Evolutionary conservation across 2,797 vertebrate genomes (phyloP), one percentile per base, ranked within the genome.

Genomic region (Balearica regulorum): DNA sequence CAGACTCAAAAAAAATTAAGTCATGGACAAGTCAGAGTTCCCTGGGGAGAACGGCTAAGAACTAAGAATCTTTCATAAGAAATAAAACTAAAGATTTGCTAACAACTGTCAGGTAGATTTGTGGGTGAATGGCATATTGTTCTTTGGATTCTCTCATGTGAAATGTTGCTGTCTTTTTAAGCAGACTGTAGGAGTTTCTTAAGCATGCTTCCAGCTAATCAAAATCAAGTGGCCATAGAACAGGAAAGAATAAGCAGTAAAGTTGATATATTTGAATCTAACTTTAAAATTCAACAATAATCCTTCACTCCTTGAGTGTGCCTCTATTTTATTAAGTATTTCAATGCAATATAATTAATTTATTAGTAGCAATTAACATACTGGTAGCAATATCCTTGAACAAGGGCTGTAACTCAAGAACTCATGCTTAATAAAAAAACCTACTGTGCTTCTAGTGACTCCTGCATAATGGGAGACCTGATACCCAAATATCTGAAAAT

Each of bases 161-260:
- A 94, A 95, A 96, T 82, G 58, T 46, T 95, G 87, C 87, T 93
- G 70, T 68, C 84, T 97, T 97, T 97, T 96, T 76, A 94, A 94
- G 89, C 35, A 96, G 62, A 68, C 83, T 92, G 8, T 62, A 87
- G 53, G 87, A 91, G 58, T 90, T 87, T 89, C 93, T 97, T 93
- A 76, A 91, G 66, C 55, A 76, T 69, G 71, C 44, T 94, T 96
- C 84, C 69, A 96, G 70, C 66, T 95, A 93, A 96, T 97, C 95
- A 96, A 97, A 97, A 97, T 95, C 90, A 97, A 97, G 92, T 81
- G 82, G 83, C 92, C 88, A 86, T 83, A 96, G 91, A 95, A 92
- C 9, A 88, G 51, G 68, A 89, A 94, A 88, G 68, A 94, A 87
- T 89, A 82, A 93, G 77, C 80, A 91, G 48, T 94, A 93, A 97